Base-by-base conservation (phyloP, 2,797 vertebrate species). In the Hozukius guyotensis region DNA sequence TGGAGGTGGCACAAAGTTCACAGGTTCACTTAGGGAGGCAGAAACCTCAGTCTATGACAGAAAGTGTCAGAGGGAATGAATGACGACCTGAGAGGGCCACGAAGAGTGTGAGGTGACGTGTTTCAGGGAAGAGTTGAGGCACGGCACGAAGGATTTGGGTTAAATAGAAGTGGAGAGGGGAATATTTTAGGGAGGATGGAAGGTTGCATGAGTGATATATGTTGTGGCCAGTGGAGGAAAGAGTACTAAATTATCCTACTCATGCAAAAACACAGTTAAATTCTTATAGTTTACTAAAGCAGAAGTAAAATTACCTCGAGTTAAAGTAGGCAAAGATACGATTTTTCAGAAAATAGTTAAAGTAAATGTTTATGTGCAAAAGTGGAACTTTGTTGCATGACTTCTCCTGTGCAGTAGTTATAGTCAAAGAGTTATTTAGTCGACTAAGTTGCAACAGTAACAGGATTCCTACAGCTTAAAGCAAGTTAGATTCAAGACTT, bases 51-150 rank as follows among this genome's bases (percentile, higher is more conserved):
- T 78, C 84, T 75, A 62, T 82, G 90, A 90, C 90, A 89, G 83
- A 78, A 56, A 68, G 49, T 80, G 90, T 90, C 88, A 89, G 81
- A 70, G 61, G 71, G 83, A 80, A 76, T 91, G 89, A 94, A 22
- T 84, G 86, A 94, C 69, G 91, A 77, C 62, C 64, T 4, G 49
- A 82, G 75, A 82, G 82, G 72, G 29, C 16, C 60, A 18, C 65
- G 77, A 71, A 42, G 75, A 65, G 67, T 24, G 31, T 14, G 55
- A 56, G 29, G 77, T 56, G 81, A 69, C 10, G 27, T 46, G 65
- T 64, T 69, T 79, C 3, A 69, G 14, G 71, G 74, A 72, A 52
- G 61, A 31, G 29, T 18, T 42, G 59, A 65, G 74, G 60, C 42
- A 27, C 5, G 25, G 20, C 18, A 22, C 1, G 32, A 67, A 66